A percentile compares a stretch with the other conserved stretches of the same genome.
These are phyloP conservation scores for Pithys albifrons DNA, from an alignment of 2,113 vertebrate species.

Conservation along the genomic window DNA sequence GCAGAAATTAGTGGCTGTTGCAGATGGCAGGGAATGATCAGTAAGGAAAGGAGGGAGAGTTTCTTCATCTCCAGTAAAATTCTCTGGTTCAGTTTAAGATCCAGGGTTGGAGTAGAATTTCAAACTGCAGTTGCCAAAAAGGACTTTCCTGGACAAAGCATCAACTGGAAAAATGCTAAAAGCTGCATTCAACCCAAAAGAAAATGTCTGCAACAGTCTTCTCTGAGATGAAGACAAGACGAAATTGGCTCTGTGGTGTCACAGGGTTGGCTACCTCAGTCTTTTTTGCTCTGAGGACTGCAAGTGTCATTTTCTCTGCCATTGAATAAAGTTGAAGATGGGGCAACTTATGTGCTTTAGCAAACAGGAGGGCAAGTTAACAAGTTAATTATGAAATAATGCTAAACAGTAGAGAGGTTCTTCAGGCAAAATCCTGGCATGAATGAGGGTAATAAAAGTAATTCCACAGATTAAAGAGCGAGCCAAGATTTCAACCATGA, in stretches of 20 bases:
- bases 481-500: not conserved
- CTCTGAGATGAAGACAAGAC: not conserved
- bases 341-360: not conserved
- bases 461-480: not conserved
- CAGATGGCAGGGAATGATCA: not conserved
- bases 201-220: not conserved
- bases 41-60: not conserved
- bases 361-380: not conserved
- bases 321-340: not conserved
- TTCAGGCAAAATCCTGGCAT: not conserved
- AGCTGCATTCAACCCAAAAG: not conserved
- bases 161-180: not conserved
- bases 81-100: not conserved
- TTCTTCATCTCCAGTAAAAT: not conserved
- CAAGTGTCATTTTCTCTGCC: not conserved
- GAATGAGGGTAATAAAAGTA: not conserved
- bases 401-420: not conserved
- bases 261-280: not conserved
- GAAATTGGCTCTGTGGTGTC: not conserved
- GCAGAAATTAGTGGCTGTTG: not conserved
- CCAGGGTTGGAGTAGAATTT: not conserved
- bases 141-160: constrained; percentile 8
- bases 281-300: not conserved
- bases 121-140: constrained; percentile 3
- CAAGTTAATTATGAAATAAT: not conserved